Base-by-base conservation (phyloP, 2,113 vertebrate species). In the Silurus glanis region DNA sequence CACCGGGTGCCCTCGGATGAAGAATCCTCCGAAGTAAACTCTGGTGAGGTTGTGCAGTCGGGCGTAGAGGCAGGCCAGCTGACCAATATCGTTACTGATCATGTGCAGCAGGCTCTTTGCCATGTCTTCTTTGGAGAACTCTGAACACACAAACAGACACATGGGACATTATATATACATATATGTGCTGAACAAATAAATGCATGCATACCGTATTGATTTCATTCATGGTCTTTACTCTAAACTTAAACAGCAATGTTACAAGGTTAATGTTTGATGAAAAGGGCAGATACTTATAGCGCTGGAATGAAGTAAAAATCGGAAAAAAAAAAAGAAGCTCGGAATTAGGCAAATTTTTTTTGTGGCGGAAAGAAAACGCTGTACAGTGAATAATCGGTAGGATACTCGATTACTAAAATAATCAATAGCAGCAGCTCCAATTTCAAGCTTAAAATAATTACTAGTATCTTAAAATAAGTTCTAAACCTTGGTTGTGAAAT, bases 41-140 rank as follows among this genome's bases (percentile, higher is more conserved):
- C 96, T 93, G 90, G 94, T 93, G 62, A 99, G 92, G 91, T 95
- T 93, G 90, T 99, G 97, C 4, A 98, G 96, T 86, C 93, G 95
- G 12, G 98, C 98, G n/a, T 99, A 94, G 12, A 99, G 97, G 87
- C 98, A 99, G 90, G 98, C 97, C 37, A 99, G 96, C 93, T 99
- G 98, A 5, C 98, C 98, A 0, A 99, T 97, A 93, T 99, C 98
- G 2, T 99, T 99, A 94, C 98, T 99, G 95, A 99, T 99, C 98
- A 99, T 99, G 71, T 99, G 98, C 0, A 99, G 95, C 71, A 99
- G 94, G 45, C 98, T 99, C 93, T 99, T 99, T 74, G 98, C 97
- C 97, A 99, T 97, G 89, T 99, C 98, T 92, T 99, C 98, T 94
- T 97, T 97, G 90, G 97, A 98, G 90, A 99, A 99, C 56, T 97